These are phyloP conservation scores for Penaeus vannamei DNA, from an alignment of 1,140 invertebrate species.

Conservation along the genomic window DNA sequence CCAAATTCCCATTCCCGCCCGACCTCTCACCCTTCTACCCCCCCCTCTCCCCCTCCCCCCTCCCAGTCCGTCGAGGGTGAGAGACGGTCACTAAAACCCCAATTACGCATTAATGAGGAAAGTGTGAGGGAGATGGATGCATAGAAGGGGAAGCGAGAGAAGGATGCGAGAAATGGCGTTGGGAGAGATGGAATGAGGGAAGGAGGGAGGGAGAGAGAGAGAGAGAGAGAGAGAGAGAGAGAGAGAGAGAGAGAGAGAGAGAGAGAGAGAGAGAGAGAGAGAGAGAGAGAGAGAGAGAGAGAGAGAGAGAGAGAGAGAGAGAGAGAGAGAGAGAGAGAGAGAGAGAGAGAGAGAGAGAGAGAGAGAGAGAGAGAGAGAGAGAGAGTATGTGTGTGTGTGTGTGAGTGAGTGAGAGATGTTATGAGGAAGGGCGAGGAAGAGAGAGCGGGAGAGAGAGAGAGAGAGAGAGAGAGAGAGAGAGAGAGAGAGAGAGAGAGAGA, in stretches of 20 bases:
- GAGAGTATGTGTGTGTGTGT: not conserved
- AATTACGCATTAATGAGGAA: too few relatives aligned
- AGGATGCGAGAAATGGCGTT: constrained; percentile 3
- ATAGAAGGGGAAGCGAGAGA: constrained; percentile 25
- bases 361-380: not conserved
- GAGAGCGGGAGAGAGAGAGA: too few relatives aligned
- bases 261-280: not conserved
- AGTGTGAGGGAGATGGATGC: too few relatives aligned
- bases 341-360: not conserved
- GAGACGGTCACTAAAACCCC: too few relatives aligned
- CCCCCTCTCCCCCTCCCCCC: too few relatives aligned
- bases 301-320: not conserved
- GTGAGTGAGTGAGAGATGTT: not conserved
- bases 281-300: too few relatives aligned
- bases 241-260: not conserved
- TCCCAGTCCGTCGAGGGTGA: too few relatives aligned
- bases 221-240: not conserved
- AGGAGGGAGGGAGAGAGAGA: not conserved
- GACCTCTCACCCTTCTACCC: too few relatives aligned
- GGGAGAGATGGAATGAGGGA: not conserved
- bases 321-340: not conserved
- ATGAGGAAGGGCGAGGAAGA: not conserved
- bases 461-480: too few relatives aligned
- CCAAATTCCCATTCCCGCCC: too few relatives aligned
- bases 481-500: too few relatives aligned